phyloP scores from a whole-genome alignment of 2,888 invertebrate genomes.

The Eupithecia dodoneata region DNA sequence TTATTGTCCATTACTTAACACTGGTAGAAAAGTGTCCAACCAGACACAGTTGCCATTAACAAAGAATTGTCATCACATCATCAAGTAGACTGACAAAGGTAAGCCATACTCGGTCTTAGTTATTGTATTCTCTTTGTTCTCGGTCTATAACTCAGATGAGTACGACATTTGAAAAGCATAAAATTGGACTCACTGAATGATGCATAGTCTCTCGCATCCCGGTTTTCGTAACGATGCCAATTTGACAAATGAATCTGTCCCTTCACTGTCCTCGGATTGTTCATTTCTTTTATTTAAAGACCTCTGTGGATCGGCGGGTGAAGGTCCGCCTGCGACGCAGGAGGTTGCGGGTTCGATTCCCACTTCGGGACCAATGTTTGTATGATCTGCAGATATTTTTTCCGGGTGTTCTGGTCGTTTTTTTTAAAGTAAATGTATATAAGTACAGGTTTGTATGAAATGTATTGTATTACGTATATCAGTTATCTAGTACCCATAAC shows the following conservation, averaged over 20 bases:
- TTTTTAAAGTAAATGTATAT: too few species aligned
- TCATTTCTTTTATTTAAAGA: slow-evolving; percentile 31
- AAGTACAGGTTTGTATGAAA: too few species aligned
- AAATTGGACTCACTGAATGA: background rate
- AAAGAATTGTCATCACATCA: too few species aligned
- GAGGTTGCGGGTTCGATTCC: background rate
- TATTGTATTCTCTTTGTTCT: too few species aligned
- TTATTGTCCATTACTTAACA: too few species aligned
- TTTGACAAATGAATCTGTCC: slow-evolving; percentile 60
- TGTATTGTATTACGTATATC: too few species aligned
- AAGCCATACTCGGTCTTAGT: too few species aligned
- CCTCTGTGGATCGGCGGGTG: background rate
- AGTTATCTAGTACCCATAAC: too few species aligned
- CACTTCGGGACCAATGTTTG: background rate
- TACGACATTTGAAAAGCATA: background rate
- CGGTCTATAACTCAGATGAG: too few species aligned
- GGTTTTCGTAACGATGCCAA: slow-evolving; percentile 66
- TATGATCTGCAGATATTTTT: background rate
- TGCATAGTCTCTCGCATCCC: slow-evolving; percentile 27
- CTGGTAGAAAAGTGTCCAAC: too few species aligned
- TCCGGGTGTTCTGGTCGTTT: background rate
- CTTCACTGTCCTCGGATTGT: slow-evolving; percentile 32
- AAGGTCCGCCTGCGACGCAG: background rate
- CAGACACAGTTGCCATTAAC: too few species aligned
- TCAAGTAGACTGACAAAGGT: too few species aligned